Base-by-base conservation (phyloP, 2,888 invertebrate species). In the Julus scanicus region DNA sequence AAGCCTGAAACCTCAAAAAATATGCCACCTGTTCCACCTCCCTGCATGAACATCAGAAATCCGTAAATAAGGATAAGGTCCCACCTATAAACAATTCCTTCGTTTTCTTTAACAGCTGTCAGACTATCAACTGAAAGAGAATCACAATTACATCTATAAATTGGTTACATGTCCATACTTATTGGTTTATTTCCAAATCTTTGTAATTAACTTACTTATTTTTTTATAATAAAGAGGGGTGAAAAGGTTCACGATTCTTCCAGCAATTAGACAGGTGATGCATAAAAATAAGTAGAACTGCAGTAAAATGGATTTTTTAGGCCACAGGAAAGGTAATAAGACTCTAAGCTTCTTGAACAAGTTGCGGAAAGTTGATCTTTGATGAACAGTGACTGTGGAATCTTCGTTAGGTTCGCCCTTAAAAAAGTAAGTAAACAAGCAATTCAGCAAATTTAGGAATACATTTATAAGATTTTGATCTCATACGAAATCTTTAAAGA, bases 261-360 rank as follows among this genome's bases (percentile, higher is more conserved):
- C 99, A 17, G 93, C 94, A 13, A 95, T 92, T 86, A 99, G 94
- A 13, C 97, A 93, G 0, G 94, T 8, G 71, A 99, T 94, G 92
- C 99, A 99, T 88, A 97, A 91, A 29, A 97, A 89, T 0, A 99
- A 98, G 89, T 96, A 93, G 0, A 96, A 90, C 92, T 99, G 99
- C 5, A 99, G 94, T 11, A 94, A 91, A 37, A 93, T 88, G 91
- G 95, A 96, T 90, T 95, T 96, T 91, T 95, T 95, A 0, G 99
- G 99, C 99, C 99, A 99, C 53, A 99, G 93, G 93, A 97, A 99
- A 0, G 99, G 99, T 89, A 96, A 93, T 84, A 99, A 94, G 5
- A 95, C 95, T 90, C 94, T 94, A 15, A 97, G 92, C 92, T 98
- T 98, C 90, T 94, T 94, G 94, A 95, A 95, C 4, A 95, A 94